Conservation (phyloP, 2,113 vertebrate species). For the Eulemur macaco region DNA sequence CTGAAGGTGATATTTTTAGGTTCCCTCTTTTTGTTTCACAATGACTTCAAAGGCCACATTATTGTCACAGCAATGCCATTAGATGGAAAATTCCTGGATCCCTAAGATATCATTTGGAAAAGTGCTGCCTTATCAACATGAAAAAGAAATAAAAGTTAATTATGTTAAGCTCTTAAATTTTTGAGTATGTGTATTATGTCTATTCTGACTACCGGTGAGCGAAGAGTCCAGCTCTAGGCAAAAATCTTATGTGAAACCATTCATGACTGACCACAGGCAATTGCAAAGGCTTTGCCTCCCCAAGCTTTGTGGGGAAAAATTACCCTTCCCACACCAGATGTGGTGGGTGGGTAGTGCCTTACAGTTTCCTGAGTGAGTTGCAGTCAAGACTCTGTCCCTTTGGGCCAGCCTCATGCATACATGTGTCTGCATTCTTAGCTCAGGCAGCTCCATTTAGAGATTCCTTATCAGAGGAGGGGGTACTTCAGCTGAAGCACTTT, state of each 20-base stretch:
- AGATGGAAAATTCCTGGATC: neutral
- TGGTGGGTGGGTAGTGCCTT: neutral
- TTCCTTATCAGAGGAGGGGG: accelerated
- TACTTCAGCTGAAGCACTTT: neutral
- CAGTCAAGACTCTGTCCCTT: neutral
- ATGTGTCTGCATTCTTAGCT: neutral
- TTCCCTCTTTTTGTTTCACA: neutral
- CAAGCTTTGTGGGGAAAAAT: neutral
- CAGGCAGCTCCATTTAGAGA: neutral
- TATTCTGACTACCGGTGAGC: neutral
- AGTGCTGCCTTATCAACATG: neutral
- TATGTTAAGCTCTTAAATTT: neutral
- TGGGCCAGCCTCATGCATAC: neutral
- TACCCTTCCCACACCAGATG: neutral
- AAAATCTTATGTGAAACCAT: neutral
- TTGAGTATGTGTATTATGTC: neutral
- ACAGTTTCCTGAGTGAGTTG: neutral
- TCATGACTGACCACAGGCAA: neutral
- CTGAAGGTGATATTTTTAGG: neutral
- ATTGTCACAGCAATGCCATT: neutral
- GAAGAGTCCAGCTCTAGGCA: neutral
- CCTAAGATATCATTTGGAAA: neutral
- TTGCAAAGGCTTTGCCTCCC: neutral
- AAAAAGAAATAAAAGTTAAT: neutral
- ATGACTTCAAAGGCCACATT: neutral